Conservation (phyloP, 30 jellyfish, hydroid and myxozoan genomes). For the Pelagia noctiluca region DNA sequence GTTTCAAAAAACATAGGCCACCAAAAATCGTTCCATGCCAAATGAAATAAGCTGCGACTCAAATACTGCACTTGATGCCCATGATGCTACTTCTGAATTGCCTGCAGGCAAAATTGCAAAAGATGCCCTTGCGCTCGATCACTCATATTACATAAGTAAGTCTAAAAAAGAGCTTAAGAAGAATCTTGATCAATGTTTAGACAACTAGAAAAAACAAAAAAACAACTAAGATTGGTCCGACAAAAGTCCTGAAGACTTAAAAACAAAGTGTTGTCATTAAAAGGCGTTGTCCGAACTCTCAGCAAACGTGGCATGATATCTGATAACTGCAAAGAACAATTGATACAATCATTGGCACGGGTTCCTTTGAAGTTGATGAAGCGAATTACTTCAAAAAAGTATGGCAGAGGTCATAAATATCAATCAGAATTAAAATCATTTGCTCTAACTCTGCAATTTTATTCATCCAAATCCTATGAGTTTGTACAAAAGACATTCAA, state of each 20-base stretch:
- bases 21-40: no score
- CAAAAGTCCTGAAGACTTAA: conserved; percentile 29
- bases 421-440: conserved; percentile 34
- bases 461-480: conserved; percentile 62
- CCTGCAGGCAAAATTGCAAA: no score
- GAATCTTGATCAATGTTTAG: background rate
- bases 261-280: conserved; percentile 7
- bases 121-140: no score
- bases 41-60: no score
- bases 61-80: no score
- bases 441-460: conserved; percentile 61
- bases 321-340: conserved; percentile 25
- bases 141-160: conserved; percentile 3
- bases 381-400: conserved; percentile 22
- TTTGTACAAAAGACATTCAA: conserved; percentile 53
- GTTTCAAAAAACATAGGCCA: no score
- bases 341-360: conserved; percentile 4
- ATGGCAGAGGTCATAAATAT: conserved; percentile 51
- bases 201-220: background rate
- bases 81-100: no score
- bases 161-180: conserved; percentile 27
- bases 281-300: background rate
- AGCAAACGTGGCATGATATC: conserved; percentile 7
- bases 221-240: background rate
- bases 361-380: conserved; percentile 38